Evolutionary conservation across 2,113 vertebrate genomes (phyloP).

Genomic region (Ramphastos sulfuratus): DNA sequence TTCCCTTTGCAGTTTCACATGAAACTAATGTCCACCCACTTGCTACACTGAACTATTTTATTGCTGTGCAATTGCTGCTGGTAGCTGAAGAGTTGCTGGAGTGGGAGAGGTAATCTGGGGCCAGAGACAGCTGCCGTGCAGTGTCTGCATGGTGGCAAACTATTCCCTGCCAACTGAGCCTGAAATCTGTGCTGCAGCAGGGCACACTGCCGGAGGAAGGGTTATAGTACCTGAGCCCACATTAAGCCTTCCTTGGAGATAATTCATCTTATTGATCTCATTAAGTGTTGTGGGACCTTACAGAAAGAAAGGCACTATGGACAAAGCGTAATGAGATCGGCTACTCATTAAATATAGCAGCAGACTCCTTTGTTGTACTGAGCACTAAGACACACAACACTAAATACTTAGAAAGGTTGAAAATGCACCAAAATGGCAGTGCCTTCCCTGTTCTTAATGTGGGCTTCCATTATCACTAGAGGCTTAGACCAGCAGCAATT

Average conservation of each 20-base stretch:
- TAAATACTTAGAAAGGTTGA: neutral
- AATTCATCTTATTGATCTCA: neutral
- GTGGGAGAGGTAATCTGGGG: neutral
- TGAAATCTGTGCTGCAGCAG: neutral
- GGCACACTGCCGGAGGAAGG: neutral
- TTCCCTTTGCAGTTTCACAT: neutral
- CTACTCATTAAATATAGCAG: neutral
- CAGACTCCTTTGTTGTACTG: neutral
- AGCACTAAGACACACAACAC: neutral
- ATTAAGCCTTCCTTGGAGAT: neutral
- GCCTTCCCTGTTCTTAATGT: neutral
- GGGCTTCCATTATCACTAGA: neutral
- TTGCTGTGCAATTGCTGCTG: neutral
- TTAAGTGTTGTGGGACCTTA: neutral
- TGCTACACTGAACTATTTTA: neutral
- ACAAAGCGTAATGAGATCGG: neutral
- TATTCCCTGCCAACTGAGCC: neutral
- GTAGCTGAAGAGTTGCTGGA: neutral
- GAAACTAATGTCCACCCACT: conserved; percentile 29
- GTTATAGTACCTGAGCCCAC: neutral
- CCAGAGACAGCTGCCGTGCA: neutral
- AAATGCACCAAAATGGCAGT: neutral
- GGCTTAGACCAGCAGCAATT: neutral
- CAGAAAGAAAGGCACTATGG: neutral
- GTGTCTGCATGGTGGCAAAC: neutral